phyloP scores from a whole-genome alignment of 2,113 vertebrate species.

The Pituophis catenifer region DNA sequence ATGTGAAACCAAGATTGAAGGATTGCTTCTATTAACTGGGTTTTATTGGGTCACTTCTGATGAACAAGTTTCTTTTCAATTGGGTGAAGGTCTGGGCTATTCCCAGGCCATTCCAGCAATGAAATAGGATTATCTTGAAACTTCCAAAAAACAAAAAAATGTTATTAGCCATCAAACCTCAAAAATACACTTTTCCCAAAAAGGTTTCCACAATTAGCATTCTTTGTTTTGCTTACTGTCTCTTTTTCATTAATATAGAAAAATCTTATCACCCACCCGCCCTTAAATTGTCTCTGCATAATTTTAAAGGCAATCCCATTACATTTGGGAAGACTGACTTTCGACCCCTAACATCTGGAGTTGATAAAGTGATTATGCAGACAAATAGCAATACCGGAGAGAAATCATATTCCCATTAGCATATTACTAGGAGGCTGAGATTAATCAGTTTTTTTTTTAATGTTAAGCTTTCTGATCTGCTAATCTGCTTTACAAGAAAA shows the following conservation, averaged over 20 bases:
- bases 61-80: no score
- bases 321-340: background rate
- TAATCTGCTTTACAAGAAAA: constrained; percentile 41
- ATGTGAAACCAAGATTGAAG: no score
- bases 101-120: no score
- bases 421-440: background rate
- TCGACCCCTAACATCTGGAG: constrained; percentile 13
- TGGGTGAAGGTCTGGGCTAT: no score
- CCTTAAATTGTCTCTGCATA: constrained; percentile 4
- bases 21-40: no score
- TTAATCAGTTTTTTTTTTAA: constrained; percentile 28
- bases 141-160: no score
- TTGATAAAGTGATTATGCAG: constrained; percentile 5
- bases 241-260: background rate
- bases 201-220: background rate
- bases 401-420: constrained; percentile 18
- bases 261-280: no score
- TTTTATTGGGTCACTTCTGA: no score
- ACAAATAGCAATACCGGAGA: background rate
- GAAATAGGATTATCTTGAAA: no score
- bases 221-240: background rate
- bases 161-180: no score
- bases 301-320: constrained; percentile 20
- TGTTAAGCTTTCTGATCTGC: constrained; percentile 15
- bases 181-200: no score